These are phyloP conservation scores for Macrostomum cliftonense DNA, from an alignment of 2,888 invertebrate genomes.

Conservation along the genomic window DNA sequence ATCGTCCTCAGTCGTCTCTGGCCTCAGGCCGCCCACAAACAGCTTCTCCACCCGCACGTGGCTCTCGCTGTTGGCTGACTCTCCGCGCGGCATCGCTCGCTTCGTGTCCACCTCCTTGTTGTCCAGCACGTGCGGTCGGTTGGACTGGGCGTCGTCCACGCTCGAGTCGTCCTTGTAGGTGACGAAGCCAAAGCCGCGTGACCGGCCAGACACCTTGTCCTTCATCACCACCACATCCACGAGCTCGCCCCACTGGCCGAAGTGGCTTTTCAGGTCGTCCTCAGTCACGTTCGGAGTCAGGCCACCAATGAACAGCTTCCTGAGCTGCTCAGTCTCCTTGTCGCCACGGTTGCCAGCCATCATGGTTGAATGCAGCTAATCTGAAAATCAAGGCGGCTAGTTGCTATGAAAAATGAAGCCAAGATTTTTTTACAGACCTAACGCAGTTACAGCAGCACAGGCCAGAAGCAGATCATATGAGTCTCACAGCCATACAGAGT, in stretches of 20 bases:
- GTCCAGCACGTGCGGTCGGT: slow-evolving; percentile 70
- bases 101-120: slow-evolving; percentile 87
- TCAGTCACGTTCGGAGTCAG: slow-evolving; percentile 75
- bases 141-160: slow-evolving; percentile 77
- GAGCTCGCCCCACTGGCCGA: slow-evolving; percentile 78
- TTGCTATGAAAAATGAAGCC: too few relatives aligned
- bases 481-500: too few relatives aligned
- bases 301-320: slow-evolving; percentile 79
- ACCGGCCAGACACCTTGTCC: slow-evolving; percentile 7
- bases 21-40: slow-evolving; percentile 78
- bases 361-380: too few relatives aligned
- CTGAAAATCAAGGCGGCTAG: too few relatives aligned
- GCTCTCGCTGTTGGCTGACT: slow-evolving; percentile 65
- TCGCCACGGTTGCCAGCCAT: neutral
- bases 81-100: slow-evolving; percentile 68
- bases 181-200: slow-evolving; percentile 91
- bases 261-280: slow-evolving; percentile 68
- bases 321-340: slow-evolving; percentile 40
- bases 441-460: too few relatives aligned
- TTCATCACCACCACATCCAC: slow-evolving; percentile 13
- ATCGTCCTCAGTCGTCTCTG: slow-evolving; percentile 74
- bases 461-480: too few relatives aligned
- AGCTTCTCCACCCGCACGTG: slow-evolving; percentile 80
- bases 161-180: slow-evolving; percentile 76
- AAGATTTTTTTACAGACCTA: too few relatives aligned